Evolutionary conservation across 2,888 invertebrate species (phyloP).

Genomic region (Macaria liturata): DNA sequence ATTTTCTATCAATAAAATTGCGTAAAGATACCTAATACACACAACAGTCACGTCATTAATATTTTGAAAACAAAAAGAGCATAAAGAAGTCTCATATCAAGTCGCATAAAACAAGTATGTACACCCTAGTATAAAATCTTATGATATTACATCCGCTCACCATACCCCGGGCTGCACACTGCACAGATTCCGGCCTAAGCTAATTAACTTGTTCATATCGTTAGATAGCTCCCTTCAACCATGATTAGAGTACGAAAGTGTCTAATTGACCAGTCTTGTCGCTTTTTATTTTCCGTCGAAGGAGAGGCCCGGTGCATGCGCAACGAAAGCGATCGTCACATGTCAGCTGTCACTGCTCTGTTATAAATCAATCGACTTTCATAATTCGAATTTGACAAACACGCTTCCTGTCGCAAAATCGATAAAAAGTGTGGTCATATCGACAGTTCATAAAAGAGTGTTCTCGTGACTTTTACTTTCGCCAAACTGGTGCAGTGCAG

Average conservation of each 20-base stretch:
- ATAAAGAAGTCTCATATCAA: too few relatives aligned
- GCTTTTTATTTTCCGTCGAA: constrained; percentile 50
- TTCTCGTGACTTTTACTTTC: constrained; percentile 70
- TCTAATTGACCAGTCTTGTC: constrained; percentile 47
- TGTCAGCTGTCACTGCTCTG: constrained; percentile 22
- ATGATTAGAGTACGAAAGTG: constrained; percentile 53
- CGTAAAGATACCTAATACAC: too few relatives aligned
- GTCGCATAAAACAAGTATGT: too few relatives aligned
- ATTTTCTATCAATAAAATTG: too few relatives aligned
- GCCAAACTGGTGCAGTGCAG: constrained; percentile 66
- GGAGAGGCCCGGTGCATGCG: constrained; percentile 30
- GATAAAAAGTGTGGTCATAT: constrained; percentile 28
- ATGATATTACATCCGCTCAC: too few relatives aligned
- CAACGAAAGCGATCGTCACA: constrained; percentile 31
- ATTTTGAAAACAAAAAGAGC: too few relatives aligned
- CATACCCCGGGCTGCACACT: neutral
- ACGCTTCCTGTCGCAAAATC: constrained; percentile 34
- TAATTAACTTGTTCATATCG: constrained; percentile 41
- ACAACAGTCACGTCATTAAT: too few relatives aligned
- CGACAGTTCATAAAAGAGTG: constrained; percentile 41
- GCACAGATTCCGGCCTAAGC: constrained; percentile 3
- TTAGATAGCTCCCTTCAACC: constrained; percentile 34
- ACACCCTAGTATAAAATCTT: too few relatives aligned
- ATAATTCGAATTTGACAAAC: constrained; percentile 31
- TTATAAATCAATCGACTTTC: constrained; percentile 53